Base-by-base conservation (phyloP, 1,140 invertebrate species). In the Formica selysi region DNA sequence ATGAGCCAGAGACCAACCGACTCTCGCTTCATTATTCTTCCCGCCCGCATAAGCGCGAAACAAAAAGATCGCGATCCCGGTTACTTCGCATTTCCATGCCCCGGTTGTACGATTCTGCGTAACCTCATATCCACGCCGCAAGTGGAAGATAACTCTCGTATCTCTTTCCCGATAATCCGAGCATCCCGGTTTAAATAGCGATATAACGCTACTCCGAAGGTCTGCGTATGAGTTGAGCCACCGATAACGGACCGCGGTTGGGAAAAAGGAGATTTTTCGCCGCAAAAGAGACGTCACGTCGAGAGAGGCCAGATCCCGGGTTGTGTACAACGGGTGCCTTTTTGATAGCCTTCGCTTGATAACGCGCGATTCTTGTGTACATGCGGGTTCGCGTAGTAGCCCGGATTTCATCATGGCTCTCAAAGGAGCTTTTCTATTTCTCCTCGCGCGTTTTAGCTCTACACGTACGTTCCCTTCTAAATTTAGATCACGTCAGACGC, bases 31-130 rank as follows among this genome's bases (percentile, higher is more conserved):
- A 74, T 83, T 83, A 74, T 62, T 83, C 68, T 83, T 62, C 19
- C 54, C 79, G 29, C 38, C 79, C 79, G 68, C 68, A 74, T 73
- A 32, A 61, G 4, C 38, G 54, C 65, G 22, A 38, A 68, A 54
- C 44, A 70, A 83, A 62, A 83, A 83, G 79, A 22, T 83, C 68
- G 67, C n/a, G 67, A 79, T 79, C 61, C 76, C 29, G 41, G 57
- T 29, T 6, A 29, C 76, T 44, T 80, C 19, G 26, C 79, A 54
- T 73, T 81, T 61, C 41, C 44, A 59, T 73, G n/a, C 29, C 38
- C 10, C 54, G 19, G 4, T 44, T 29, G 76, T 3, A 16, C 62
- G 19, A 8, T n/a, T 13, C 36, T 26, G n/a, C 29, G 22, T 32
- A 71, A 41, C 19, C 51, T 32, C 67, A 26, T 57, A 38, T 80